Evolutionary conservation across 2,888 invertebrate species (phyloP), one percentile per base, ranked within the genome.

Genomic region (Epinotia demarniana): DNA sequence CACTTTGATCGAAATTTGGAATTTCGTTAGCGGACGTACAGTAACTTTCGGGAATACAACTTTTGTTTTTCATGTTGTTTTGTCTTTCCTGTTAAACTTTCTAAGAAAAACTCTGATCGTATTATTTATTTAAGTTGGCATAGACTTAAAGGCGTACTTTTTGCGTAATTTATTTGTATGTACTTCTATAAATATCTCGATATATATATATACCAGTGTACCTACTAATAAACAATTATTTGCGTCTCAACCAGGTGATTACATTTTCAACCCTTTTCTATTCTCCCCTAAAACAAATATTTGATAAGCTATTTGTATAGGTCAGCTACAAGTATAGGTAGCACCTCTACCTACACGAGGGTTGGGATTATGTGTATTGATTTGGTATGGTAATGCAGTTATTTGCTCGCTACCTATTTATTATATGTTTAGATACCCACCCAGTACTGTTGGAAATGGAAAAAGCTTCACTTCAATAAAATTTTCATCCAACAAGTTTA

Each of bases 201-300:
- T n/a, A 53, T n/a, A 13, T 12, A 46, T 1, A 11, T n/a, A 53
- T 53, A 39, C 39, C 39, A 39, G 16, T n/a, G 5, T n/a, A 53
- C 53, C n/a, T n/a, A 53, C 8, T 39, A 39, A 39, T 8, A 27
- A 27, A 33, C 8, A 33, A 33, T 6, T 33, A 39, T 9, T 39
- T n/a, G 61, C 27, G 16, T 33, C 33, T 33, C 33, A 19, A 33
- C 23, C n/a, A 23, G 60, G 27, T 60, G 16, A 13, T 33, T 27
- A 49, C 61, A 33, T 33, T 62, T 13, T 53, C 62, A 39, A 55
- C 19, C 61, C 70, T 33, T 70, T 61, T 18, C 53, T 53, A 33
- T 18, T 62, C 33, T 33, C 33, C 70, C 61, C 39, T 61, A 16
- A 19, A 9, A 19, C 71, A 8, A 71, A 63, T 62, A 71, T 71